A percentile compares a stretch with the other conserved stretches of the same genome.
phyloP scores from a whole-genome alignment of 1,140 invertebrate genomes.

The Aphidius ervi region DNA sequence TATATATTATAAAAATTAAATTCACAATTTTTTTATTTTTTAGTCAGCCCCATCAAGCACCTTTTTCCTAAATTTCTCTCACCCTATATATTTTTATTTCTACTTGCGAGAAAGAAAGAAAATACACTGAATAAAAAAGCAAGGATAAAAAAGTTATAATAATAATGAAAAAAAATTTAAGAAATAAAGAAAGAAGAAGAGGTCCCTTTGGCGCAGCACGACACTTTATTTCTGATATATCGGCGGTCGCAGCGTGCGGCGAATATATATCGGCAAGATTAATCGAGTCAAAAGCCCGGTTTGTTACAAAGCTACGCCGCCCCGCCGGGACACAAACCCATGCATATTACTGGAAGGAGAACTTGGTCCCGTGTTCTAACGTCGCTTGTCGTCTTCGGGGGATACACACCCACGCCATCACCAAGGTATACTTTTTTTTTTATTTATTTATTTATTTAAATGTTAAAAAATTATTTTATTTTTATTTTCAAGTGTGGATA shows the following conservation, averaged over 20 bases:
- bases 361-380: constrained; percentile 25
- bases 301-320: constrained; percentile 54
- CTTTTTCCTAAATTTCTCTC: no score
- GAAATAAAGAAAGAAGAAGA: constrained; percentile 18
- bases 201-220: constrained; percentile 38
- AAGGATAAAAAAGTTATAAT: constrained; percentile 4
- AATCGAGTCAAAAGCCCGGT: constrained; percentile 51
- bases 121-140: no score
- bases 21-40: no score
- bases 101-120: no score
- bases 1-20: no score
- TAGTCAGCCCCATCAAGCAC: no score
- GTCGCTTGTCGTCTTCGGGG: constrained; percentile 13
- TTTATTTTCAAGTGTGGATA: no score
- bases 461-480: no score
- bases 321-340: constrained; percentile 51
- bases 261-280: constrained; percentile 52
- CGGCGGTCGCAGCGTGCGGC: constrained; percentile 38
- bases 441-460: no score
- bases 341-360: constrained; percentile 42
- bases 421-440: neutral
- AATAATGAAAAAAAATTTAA: constrained; percentile 5
- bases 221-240: constrained; percentile 49
- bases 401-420: constrained; percentile 24
- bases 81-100: no score